phyloP scores from a whole-genome alignment of 2,113 vertebrate species.

The Daphoenositta chrysoptera region DNA sequence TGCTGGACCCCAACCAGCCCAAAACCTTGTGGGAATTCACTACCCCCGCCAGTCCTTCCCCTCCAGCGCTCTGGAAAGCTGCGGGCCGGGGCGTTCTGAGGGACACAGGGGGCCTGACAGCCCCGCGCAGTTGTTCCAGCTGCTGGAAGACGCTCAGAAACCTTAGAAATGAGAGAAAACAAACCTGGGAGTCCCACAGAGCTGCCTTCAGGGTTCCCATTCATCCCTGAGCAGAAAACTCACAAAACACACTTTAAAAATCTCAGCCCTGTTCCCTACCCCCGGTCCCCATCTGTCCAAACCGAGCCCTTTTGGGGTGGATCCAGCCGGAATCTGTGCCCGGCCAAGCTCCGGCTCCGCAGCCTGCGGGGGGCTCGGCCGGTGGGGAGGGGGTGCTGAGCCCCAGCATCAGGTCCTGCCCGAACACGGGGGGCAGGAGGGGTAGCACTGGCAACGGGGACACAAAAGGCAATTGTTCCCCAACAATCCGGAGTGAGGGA shows the following conservation, averaged over 20 bases:
- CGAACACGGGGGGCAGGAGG: background rate
- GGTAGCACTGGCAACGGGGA: background rate
- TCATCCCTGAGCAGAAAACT: background rate
- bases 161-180: conserved; percentile 11
- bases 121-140: background rate
- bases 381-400: background rate
- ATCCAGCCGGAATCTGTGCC: background rate
- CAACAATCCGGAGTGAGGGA: conserved; percentile 16
- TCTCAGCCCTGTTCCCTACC: background rate
- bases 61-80: background rate
- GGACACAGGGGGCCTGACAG: background rate
- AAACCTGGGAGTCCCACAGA: background rate
- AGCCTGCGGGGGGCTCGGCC: background rate
- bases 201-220: background rate
- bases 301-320: accelerated
- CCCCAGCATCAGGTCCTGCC: background rate
- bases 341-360: background rate
- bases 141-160: background rate
- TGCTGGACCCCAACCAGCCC: background rate
- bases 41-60: background rate
- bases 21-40: background rate
- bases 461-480: conserved; percentile 76
- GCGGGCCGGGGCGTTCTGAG: background rate
- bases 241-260: background rate
- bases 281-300: background rate